These are phyloP conservation scores for Andricus quercusramuli DNA, from an alignment of 2,888 invertebrate species.

Conservation along the genomic window DNA sequence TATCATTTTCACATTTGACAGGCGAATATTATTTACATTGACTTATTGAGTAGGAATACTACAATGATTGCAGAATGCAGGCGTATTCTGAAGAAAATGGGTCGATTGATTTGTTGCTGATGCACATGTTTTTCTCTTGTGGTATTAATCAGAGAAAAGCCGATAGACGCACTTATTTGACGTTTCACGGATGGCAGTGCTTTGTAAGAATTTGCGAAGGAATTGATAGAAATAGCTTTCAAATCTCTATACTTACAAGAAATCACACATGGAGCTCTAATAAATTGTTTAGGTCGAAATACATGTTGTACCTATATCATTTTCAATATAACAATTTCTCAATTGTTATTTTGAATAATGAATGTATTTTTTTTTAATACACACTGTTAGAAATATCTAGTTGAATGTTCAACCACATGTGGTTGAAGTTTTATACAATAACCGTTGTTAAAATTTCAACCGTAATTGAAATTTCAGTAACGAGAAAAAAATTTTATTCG, in stretches of 20 bases:
- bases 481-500: too few species aligned
- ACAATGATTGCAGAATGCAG: background rate
- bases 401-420: too few species aligned
- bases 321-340: too few species aligned
- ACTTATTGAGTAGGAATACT: background rate
- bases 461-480: too few species aligned
- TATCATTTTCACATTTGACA: background rate
- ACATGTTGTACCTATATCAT: background rate
- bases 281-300: background rate
- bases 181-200: slow-evolving; percentile 50
- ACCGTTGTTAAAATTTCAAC: too few species aligned
- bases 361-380: too few species aligned
- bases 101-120: background rate
- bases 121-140: background rate
- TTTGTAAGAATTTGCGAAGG: slow-evolving; percentile 50
- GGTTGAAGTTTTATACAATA: too few species aligned
- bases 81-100: background rate
- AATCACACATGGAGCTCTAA: background rate
- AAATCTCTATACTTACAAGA: slow-evolving; percentile 29
- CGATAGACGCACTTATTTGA: slow-evolving; percentile 49
- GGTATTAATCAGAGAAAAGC: slow-evolving; percentile 18
- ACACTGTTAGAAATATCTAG: too few species aligned
- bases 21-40: background rate
- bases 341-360: too few species aligned
- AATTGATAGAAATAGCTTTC: slow-evolving; percentile 54